These are phyloP conservation scores for Platysteira castanea DNA, from an alignment of 2,113 vertebrate genomes.

Conservation along the genomic window DNA sequence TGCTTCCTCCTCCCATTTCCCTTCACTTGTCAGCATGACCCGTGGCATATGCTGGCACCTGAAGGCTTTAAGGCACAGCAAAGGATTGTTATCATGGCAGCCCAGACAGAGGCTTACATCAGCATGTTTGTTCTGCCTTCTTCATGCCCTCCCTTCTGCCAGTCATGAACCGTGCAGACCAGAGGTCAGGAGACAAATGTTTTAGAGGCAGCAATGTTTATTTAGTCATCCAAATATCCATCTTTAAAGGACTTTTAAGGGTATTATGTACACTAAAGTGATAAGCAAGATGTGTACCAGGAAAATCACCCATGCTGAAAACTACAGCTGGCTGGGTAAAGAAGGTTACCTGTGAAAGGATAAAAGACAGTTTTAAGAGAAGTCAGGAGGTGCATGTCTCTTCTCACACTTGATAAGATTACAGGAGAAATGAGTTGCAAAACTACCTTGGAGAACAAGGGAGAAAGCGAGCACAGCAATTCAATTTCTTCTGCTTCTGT, in stretches of 20 bases:
- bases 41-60: background rate
- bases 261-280: background rate
- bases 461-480: background rate
- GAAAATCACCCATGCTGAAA: constrained; percentile 23
- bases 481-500: background rate
- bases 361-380: background rate
- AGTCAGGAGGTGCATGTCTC: background rate
- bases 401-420: background rate
- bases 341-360: background rate
- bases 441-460: background rate
- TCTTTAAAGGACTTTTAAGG: background rate
- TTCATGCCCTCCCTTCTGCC: background rate
- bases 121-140: background rate
- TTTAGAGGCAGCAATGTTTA: background rate
- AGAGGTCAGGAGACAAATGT: background rate
- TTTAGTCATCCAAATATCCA: background rate
- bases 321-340: background rate
- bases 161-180: background rate
- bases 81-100: background rate
- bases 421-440: background rate
- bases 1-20: background rate
- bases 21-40: background rate
- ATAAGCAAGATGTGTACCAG: background rate
- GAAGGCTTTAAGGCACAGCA: background rate
- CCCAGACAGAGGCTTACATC: background rate